A percentile compares a stretch with the other conserved stretches of the same genome.
Evolutionary conservation across 2,797 vertebrate genomes (phyloP).

Genomic region (Catamblyrhynchus diadema): DNA sequence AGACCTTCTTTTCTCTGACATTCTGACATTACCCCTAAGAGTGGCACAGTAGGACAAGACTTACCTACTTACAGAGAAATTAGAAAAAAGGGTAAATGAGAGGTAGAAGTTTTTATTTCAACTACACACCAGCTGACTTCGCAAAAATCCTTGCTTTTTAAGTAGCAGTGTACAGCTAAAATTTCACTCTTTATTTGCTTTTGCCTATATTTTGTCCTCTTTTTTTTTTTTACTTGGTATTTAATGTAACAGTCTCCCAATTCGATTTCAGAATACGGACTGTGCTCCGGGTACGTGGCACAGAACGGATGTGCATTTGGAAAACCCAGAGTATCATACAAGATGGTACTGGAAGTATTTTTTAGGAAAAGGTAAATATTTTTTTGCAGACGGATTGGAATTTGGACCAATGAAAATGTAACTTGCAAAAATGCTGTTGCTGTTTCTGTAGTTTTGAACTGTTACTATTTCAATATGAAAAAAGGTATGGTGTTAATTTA

Average conservation of each 20-base stretch:
- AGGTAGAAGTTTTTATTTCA: background rate
- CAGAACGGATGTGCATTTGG: constrained; percentile 97
- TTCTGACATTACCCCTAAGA: rapidly evolving
- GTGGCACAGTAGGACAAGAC: background rate
- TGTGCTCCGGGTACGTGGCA: constrained; percentile 92
- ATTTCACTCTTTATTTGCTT: background rate
- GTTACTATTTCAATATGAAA: background rate
- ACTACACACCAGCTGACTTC: background rate
- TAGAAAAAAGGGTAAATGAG: background rate
- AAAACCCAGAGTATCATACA: constrained; percentile 98
- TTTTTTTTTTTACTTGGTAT: background rate
- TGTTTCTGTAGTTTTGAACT: background rate
- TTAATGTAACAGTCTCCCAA: background rate
- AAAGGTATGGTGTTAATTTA: background rate
- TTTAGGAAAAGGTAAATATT: constrained; percentile 92
- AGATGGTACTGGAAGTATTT: constrained; percentile 99
- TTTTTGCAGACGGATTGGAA: background rate
- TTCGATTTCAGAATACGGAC: constrained; percentile 80
- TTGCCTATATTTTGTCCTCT: background rate
- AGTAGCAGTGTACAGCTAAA: background rate
- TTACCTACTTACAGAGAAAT: background rate
- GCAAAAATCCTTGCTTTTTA: background rate
- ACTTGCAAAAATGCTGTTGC: background rate
- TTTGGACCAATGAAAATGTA: background rate
- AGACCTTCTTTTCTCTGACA: background rate